These are phyloP conservation scores for Ypsolopha sequella DNA, from an alignment of 2,888 invertebrate species.

Conservation along the genomic window DNA sequence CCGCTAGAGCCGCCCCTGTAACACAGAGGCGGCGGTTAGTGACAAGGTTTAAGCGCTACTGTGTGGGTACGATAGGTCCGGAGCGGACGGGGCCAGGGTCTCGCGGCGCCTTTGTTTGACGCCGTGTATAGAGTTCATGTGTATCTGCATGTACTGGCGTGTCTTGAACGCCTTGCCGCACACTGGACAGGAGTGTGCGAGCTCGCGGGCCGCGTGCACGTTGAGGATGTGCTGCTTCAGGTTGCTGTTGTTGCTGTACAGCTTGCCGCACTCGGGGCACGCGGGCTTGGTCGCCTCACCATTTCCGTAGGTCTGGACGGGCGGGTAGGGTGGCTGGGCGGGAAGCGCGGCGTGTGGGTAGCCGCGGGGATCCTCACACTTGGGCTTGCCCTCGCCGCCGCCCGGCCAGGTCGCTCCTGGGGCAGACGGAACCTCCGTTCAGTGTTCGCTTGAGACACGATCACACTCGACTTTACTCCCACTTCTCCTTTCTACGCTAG, in stretches of 20 bases:
- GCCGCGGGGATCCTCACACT: conserved; percentile 21
- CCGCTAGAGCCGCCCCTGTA: conserved; percentile 75
- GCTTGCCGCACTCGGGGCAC: conserved; percentile 77
- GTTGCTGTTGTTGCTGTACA: conserved; percentile 77
- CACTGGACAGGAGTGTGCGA: conserved; percentile 73
- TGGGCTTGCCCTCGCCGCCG: conserved; percentile 27
- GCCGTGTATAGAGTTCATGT: conserved; percentile 76
- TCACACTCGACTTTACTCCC: conserved; percentile 5
- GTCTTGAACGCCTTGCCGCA: conserved; percentile 78
- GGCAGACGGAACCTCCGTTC: conserved; percentile 44
- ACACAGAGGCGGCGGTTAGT: conserved; percentile 75
- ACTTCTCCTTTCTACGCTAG: neutral
- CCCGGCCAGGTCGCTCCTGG: conserved; percentile 58
- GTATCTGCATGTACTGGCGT: conserved; percentile 78
- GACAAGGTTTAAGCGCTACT: conserved; percentile 43
- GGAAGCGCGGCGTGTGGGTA: conserved; percentile 20
- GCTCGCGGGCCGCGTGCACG: conserved; percentile 74
- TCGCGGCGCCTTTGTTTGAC: conserved; percentile 71
- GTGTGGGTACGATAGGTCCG: conserved; percentile 9
- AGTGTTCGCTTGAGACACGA: conserved; percentile 6
- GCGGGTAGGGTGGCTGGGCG: conserved; percentile 13
- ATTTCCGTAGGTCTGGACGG: conserved; percentile 2
- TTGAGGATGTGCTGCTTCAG: conserved; percentile 78
- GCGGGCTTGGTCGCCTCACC: conserved; percentile 60
- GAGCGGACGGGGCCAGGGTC: conserved; percentile 35